phyloP scores from a whole-genome alignment of 2,113 vertebrate genomes.

The Butastur rufipennis region DNA sequence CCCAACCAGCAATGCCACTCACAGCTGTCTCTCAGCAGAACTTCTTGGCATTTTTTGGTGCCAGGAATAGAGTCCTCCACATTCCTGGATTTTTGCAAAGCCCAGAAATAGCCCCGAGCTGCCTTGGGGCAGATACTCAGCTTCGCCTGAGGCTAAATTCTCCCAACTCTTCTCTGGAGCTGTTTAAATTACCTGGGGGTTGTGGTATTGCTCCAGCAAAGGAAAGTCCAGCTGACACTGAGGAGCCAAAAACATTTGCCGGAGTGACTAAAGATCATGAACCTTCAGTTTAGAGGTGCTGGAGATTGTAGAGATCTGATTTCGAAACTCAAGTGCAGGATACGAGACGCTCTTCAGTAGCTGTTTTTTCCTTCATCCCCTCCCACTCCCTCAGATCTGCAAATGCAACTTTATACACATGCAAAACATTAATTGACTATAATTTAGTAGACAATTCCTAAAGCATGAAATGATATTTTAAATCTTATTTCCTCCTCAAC shows the following conservation, averaged over 20 bases:
- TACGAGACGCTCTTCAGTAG: neutral
- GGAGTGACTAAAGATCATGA: neutral
- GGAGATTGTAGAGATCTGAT: neutral
- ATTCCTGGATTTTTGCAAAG: conserved; percentile 67
- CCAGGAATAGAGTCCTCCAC: conserved; percentile 73
- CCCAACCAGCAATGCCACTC: neutral
- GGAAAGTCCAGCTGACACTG: neutral
- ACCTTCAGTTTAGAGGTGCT: neutral
- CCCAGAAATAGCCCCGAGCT: conserved; percentile 16
- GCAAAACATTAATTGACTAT: neutral
- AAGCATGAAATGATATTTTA: neutral
- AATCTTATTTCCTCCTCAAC: neutral
- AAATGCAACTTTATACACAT: neutral
- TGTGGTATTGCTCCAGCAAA: neutral
- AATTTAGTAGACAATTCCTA: neutral
- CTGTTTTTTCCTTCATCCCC: neutral
- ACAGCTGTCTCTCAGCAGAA: conserved; percentile 77
- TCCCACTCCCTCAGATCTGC: neutral
- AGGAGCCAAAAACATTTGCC: neutral
- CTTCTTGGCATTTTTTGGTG: conserved; percentile 66
- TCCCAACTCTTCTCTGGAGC: neutral
- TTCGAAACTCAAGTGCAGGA: neutral
- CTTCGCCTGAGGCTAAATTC: neutral
- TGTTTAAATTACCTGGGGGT: conserved; percentile 15
- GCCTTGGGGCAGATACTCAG: neutral